Evolutionary conservation across 1,140 invertebrate genomes (phyloP).

Genomic region (Thaumatotibia leucotreta): DNA sequence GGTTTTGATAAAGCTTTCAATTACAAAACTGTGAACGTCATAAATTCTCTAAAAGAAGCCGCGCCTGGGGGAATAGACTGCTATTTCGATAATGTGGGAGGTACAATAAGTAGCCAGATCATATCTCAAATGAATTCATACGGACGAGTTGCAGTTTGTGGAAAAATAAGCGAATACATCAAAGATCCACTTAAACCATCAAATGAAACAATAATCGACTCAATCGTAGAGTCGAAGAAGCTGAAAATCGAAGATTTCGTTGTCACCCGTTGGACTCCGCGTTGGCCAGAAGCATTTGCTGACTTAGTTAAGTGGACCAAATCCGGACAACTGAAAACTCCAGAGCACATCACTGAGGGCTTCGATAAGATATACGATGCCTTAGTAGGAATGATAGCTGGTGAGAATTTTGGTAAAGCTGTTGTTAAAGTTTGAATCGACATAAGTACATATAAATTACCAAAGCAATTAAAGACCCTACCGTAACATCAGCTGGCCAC

Average conservation of each 20-base stretch:
- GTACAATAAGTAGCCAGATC: constrained; percentile 73
- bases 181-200: background rate
- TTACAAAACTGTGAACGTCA: constrained; percentile 71
- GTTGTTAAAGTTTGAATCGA: no score
- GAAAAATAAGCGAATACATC: constrained; percentile 59
- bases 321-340: no score
- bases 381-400: no score
- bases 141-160: constrained; percentile 77
- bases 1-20: no score
- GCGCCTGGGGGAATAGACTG: background rate
- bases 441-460: no score
- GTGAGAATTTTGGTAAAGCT: no score
- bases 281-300: no score
- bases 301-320: no score
- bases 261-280: background rate
- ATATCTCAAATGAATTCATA: constrained; percentile 75
- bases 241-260: background rate
- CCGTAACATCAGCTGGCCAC: no score
- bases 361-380: no score
- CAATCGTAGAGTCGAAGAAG: background rate
- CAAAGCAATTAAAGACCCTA: no score
- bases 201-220: background rate
- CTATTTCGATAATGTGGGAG: constrained; percentile 80
- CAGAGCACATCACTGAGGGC: no score
- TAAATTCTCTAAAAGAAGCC: constrained; percentile 61